Base-by-base conservation (phyloP, 2,888 invertebrate genomes). In the Noctua comes region DNA sequence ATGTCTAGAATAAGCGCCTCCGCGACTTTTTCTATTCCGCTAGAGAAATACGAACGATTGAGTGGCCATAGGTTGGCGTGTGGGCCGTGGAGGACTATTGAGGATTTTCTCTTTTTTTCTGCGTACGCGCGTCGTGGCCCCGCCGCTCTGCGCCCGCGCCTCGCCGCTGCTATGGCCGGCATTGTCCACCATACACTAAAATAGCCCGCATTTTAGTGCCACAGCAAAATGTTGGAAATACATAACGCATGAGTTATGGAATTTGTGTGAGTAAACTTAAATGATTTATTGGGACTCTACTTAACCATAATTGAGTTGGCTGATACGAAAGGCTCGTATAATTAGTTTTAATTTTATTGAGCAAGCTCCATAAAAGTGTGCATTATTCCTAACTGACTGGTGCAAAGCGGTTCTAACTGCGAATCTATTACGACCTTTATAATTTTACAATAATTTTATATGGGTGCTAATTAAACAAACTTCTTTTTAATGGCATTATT, bases 51-150 rank as follows among this genome's bases (percentile, higher is more conserved):
- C 93, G 92, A 93, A 94, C 95, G 95, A 96, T 95, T 95, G 96
- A 96, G 96, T 95, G 95, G 94, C 95, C 94, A 95, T 93, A 94
- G 95, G 94, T 90, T 93, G 95, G 96, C 95, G 96, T 96, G 96
- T 96, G 96, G 96, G 96, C 95, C 90, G 96, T 93, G 90, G 94
- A 95, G 95, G 93, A 95, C 96, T 95, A 95, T 96, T 94, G 93
- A 95, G 89, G 89, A 90, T 93, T 93, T 93, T 92, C 90, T 92
- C 89, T 94, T 95, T 96, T 95, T 95, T 95, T 92, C 89, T 91
- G 91, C 92, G 92, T 93, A 91, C 91, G 92, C 92, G 89, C 89
- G 84, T 91, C 91, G 89, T 89, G 89, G 89, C 80, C 88, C 84
- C 16, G 76, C 87, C 87, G 86, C 85, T 69, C 83, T 80, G 80